Evolutionary conservation across 2,888 invertebrate genomes (phyloP), one percentile per base, ranked within the genome.

Genomic region (Oithona nana): DNA sequence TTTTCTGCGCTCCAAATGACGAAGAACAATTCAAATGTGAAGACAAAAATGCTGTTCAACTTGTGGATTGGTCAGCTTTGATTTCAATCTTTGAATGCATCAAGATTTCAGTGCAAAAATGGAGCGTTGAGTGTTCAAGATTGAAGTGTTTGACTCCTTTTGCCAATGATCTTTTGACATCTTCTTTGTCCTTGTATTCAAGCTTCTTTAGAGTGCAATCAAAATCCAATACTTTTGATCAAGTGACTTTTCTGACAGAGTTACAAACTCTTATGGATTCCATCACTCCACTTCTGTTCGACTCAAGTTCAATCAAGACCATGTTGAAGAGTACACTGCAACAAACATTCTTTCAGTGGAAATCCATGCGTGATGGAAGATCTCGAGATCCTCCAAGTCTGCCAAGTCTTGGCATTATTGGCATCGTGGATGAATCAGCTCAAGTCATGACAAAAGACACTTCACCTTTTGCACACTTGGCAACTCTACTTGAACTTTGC

Each of bases 1-100:
- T 72, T 11, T 39, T 39, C 16, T 39, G 39, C 16, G 39, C 39
- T 16, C 39, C 39, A 39, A 39, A 39, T 16, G 39, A 39, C 39
- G 39, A 39, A 6, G 39, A 39, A 16, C 39, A 11, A 11, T 39
- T 39, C 39, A 39, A 11, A 11, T 16, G 16, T 11, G 39, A 39
- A 16, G 39, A 39, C 39, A 39, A 39, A 39, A 39, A 39, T 11
- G 39, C 39, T 39, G 39, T 39, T 16, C 8, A 6, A 39, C 39
- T 39, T 39, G 8, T 39, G 16, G 39, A 39, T 6, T 39, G 39
- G 39, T 39, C 39, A 39, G 16, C 39, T 39, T 39, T 39, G 6
- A 39, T 16, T 39, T 6, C 8, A 6, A 39, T 39, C 39, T 16
- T 39, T 11, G 39, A 39, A 16, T 6, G 8, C 39, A 6, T 39